These are phyloP conservation scores for Epicampocera succincta DNA, from an alignment of 2,888 invertebrate genomes.

Conservation along the genomic window DNA sequence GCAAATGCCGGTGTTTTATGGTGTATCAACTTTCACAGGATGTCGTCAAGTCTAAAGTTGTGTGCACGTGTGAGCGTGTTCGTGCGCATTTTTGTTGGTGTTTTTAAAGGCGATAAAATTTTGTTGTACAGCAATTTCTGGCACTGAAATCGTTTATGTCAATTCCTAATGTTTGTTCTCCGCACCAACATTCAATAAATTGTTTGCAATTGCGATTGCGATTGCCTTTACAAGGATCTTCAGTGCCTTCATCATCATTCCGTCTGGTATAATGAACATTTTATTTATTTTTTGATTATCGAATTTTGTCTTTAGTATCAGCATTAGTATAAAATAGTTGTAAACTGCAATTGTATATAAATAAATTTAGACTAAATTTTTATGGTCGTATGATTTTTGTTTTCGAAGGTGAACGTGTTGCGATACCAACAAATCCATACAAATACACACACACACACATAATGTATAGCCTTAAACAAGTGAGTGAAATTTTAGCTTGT, in stretches of 20 bases:
- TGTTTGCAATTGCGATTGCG: slow-evolving; percentile 31
- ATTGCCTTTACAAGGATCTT: slow-evolving; percentile 13
- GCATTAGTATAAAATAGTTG: slow-evolving; percentile 44
- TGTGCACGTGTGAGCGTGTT: slow-evolving; percentile 31
- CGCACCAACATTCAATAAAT: slow-evolving; percentile 11
- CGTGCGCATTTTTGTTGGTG: too few relatives aligned
- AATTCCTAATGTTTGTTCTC: slow-evolving; percentile 5
- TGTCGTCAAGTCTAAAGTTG: slow-evolving; percentile 18
- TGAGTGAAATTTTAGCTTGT: background rate
- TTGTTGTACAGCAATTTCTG: slow-evolving; percentile 3
- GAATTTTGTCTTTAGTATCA: slow-evolving; percentile 30
- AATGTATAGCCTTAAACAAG: background rate
- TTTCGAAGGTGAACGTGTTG: background rate
- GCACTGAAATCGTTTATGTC: slow-evolving; percentile 16
- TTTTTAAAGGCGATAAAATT: background rate
- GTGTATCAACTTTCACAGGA: slow-evolving; percentile 5
- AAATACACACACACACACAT: too few relatives aligned
- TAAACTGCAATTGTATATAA: slow-evolving; percentile 41
- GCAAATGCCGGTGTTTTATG: too few relatives aligned
- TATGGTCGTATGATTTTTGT: background rate
- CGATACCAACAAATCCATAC: background rate
- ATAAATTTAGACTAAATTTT: background rate
- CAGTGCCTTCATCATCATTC: slow-evolving; percentile 17
- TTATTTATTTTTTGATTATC: slow-evolving; percentile 12
- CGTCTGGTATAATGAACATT: slow-evolving; percentile 39